These are phyloP conservation scores for Diplodus sargus DNA, from an alignment of 2,797 vertebrate species.

Conservation along the genomic window DNA sequence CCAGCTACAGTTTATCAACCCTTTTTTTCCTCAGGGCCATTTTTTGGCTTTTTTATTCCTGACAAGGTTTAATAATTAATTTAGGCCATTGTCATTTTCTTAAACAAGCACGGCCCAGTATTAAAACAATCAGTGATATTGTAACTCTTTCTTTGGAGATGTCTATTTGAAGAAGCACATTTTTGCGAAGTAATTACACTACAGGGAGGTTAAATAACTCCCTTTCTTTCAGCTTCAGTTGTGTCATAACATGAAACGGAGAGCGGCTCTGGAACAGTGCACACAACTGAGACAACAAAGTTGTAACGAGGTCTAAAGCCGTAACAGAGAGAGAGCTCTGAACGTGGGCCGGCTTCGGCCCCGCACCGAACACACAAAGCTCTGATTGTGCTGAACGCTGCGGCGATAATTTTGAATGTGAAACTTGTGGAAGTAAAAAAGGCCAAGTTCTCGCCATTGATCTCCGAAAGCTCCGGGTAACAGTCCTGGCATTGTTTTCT, in stretches of 20 bases:
- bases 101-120: background rate
- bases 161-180: no score
- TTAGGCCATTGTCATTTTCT: background rate
- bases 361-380: conserved; percentile 55
- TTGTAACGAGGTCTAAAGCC: conserved; percentile 23
- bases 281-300: conserved; percentile 47
- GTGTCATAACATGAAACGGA: background rate
- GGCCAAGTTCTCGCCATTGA: conserved; percentile 60
- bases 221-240: background rate
- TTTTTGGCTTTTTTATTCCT: background rate
- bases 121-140: background rate
- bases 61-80: background rate
- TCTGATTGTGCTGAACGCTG: conserved; percentile 48
- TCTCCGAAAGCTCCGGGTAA: conserved; percentile 53
- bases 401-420: conserved; percentile 50
- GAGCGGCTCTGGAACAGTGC: conserved; percentile 4
- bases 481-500: conserved; percentile 63
- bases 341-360: conserved; percentile 30
- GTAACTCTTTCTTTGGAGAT: background rate
- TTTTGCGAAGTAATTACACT: background rate
- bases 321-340: conserved; percentile 35
- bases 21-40: no score
- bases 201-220: background rate
- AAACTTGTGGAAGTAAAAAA: conserved; percentile 62
- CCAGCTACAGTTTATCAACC: no score